Base-by-base conservation (phyloP, 2,888 invertebrate species). In the Archips crataeganus region DNA sequence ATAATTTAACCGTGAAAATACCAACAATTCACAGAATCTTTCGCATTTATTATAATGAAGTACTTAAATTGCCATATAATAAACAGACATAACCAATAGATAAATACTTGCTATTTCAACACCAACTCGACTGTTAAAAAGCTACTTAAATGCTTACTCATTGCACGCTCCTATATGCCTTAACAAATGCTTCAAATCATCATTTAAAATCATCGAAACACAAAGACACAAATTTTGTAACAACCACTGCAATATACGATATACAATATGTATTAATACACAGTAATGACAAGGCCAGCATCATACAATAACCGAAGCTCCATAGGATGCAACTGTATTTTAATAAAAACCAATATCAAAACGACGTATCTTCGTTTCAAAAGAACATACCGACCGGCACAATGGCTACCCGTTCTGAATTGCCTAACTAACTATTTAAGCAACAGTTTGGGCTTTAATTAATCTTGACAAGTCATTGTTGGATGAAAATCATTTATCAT, bases 381-480 rank as follows among this genome's bases (percentile, higher is more conserved):
- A 45, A 59, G 51, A 49, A 59, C 59, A 42, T 36, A 60, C 64
- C 61, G 68, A 32, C 51, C 60, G 39, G 32, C 75, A 89, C 84
- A 91, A 88, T 85, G 80, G 89, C 87, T 85, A 85, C 88, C 83
- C 87, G 85, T 83, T 87, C 85, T 86, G 80, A 79, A 79, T 87
- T 86, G 83, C 85, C 81, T 93, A 93, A 92, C 93, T 91, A 93
- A 91, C 91, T 93, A 92, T 93, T 93, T 92, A 91, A 87, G 86
- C 84, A 90, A 91, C 88, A 88, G 86, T 89, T 87, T 82, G 85
- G 73, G 78, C 88, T 92, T 91, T 94, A 93, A 94, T 94, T 94
- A 93, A 92, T 91, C 92, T 89, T 91, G 93, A 94, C 93, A 92
- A 84, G 80, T 82, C 80, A 85, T 90, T 93, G 91, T 92, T 76